Base-by-base conservation (phyloP, 2,113 vertebrate genomes). In the Pseudonaja textilis region DNA sequence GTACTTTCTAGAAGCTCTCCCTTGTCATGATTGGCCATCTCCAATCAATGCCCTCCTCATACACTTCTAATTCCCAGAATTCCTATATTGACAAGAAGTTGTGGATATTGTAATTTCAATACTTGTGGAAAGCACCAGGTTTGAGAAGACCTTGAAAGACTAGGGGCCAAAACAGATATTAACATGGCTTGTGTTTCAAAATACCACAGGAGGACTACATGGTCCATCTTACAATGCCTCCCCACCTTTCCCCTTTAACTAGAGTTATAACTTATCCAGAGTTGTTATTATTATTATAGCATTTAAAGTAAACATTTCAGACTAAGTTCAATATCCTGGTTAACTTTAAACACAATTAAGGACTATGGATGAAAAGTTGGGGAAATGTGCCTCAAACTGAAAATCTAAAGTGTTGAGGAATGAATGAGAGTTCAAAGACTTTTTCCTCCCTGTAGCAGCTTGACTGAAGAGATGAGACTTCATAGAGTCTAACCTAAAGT, bases 401-500 rank as follows among this genome's bases (percentile, higher is more conserved):
- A 42, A 22, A 42, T 81, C 34, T 81, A 42, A 2, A 81, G 7
- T 39, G 18, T 11, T 87, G 47, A 50, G 45, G 34, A 57, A 23
- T 85, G 20, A n/a, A 91, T 89, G 94, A 34, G 34, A 23, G 11
- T 3, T 11, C 18, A 42, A 81, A 9, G 18, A 42, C 7, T 81
- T 42, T 39, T 81, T 39, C 74, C 7, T 42, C 18, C 18, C 18
- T 42, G 18, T 42, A 81, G 7, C 18, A 81, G 34, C 34, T 81
- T 81, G 20, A 42, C 6, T 42, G 18, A 81, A 22, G 34, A 81
- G 74, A 42, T 18, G 7, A 22, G 25, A 16, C 34, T 50, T 22
- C 14, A 54, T 39, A 57, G 52, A 89, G 14, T 52, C 92, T 94
- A 1, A 90, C 93, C 45, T 81, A 93, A 86, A 89, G 16, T 61